Base-by-base conservation (phyloP, 2,113 vertebrate genomes). In the Podocnemis expansa region DNA sequence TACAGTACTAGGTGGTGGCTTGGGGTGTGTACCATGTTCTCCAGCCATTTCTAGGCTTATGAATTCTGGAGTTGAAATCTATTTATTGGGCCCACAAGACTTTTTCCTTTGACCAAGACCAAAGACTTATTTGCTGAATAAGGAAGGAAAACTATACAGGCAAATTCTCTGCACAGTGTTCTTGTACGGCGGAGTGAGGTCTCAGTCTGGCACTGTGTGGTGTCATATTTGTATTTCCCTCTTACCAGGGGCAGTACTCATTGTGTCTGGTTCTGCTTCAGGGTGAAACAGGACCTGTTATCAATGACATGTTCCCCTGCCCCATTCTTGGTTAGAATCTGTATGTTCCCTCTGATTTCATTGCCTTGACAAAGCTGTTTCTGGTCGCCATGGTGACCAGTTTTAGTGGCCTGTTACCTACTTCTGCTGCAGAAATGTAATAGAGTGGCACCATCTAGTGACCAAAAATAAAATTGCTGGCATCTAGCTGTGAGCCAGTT, bases 21-120 rank as follows among this genome's bases (percentile, higher is more conserved):
- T 94, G 78, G n/a, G 84, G 25, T 14, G 85, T 0, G 81, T 87
- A 52, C 43, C 58, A 1, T 54, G 49, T 52, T 24, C 24, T 78
- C 12, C 47, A 3, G 3, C 21, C 54, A 82, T 81, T 91, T 93
- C 76, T 0, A 88, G 89, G 81, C 45, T 88, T 93, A 49, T 93
- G 94, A 95, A 80, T 24, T 84, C 16, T 21, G 25, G 52, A 87
- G 56, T 88, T 93, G 84, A 80, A 90, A 89, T 58, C 78, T 89
- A 52, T 88, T 80, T 80, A 25, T 91, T 54, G 84, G 90, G 41
- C 81, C 75, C 88, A 54, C 89, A 92, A 43, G 27, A 82, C 54
- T 89, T 13, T 85, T 94, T 87, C 82, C 85, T 93, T 96, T 94
- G 82, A 89, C 89, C 49, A 84, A 91, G 78, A 91, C 54, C 51